These are phyloP conservation scores for Procavia capensis DNA, from an alignment of 2,113 vertebrate genomes.

Conservation along the genomic window DNA sequence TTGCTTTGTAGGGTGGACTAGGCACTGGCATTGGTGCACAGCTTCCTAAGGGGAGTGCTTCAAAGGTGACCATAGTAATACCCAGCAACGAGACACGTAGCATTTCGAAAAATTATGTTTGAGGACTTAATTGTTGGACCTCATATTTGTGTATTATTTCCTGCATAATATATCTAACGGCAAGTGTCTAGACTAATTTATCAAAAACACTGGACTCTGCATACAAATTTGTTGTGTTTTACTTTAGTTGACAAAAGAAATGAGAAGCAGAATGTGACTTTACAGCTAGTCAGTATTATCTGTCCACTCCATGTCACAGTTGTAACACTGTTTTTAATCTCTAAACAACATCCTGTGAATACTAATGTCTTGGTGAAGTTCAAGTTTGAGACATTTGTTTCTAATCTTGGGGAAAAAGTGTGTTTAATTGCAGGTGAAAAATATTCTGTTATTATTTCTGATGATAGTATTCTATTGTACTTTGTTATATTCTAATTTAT, in stretches of 20 bases:
- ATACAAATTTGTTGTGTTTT: neutral
- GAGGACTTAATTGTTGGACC: no score
- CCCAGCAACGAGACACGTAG: no score
- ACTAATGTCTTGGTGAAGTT: neutral
- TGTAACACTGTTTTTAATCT: neutral
- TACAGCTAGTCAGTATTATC: neutral
- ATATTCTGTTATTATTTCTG: neutral
- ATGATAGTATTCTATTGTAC: neutral
- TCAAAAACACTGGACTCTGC: neutral
- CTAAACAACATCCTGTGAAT: neutral
- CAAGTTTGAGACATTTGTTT: neutral
- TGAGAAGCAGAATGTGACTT: neutral
- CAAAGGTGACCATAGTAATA: no score
- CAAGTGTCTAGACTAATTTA: neutral
- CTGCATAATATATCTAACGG: neutral
- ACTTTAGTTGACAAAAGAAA: constrained; percentile 16
- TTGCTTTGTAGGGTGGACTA: no score
- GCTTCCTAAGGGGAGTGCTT: no score
- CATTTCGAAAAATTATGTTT: no score
- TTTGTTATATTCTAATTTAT: neutral
- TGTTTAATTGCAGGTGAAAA: neutral
- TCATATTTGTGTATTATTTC: no score
- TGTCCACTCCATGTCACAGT: neutral
- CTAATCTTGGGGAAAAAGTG: neutral
- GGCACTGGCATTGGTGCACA: no score